Evolutionary conservation across 2,888 invertebrate species (phyloP).

Genomic region (Rosalia funebris): DNA sequence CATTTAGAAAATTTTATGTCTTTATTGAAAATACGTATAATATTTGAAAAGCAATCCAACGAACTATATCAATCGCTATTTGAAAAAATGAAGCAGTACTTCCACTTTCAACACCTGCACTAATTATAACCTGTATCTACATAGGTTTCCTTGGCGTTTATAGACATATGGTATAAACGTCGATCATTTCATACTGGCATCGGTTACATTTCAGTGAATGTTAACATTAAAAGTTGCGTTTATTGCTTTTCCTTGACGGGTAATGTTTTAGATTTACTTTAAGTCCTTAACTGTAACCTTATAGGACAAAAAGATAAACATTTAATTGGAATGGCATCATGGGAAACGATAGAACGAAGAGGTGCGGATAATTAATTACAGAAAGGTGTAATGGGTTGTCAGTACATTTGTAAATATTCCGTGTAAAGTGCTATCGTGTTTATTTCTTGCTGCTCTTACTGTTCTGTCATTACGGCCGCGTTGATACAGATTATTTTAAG

Average conservation of each 20-base stretch:
- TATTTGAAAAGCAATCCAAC: too few species aligned
- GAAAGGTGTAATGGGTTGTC: slow-evolving; percentile 1
- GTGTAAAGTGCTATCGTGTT: neutral
- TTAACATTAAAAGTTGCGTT: slow-evolving; percentile 1
- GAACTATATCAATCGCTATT: too few species aligned
- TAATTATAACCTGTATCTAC: too few species aligned
- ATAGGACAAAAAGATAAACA: neutral
- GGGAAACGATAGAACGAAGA: neutral
- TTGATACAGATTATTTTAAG: too few species aligned
- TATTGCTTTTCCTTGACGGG: slow-evolving; percentile 5
- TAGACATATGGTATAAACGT: too few species aligned
- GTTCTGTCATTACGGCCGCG: too few species aligned
- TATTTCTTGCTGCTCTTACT: neutral
- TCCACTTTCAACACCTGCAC: too few species aligned
- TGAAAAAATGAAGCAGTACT: too few species aligned
- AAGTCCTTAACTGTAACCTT: neutral
- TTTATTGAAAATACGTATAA: too few species aligned
- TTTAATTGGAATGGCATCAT: neutral
- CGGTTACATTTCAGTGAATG: neutral
- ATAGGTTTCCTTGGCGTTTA: too few species aligned
- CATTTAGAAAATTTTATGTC: too few species aligned
- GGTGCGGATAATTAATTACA: neutral
- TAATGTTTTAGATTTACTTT: neutral
- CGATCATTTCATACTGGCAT: neutral
- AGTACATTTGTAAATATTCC: slow-evolving; percentile 1